These are phyloP conservation scores for Diaphora mendica DNA, from an alignment of 2,888 invertebrate species.

Conservation along the genomic window DNA sequence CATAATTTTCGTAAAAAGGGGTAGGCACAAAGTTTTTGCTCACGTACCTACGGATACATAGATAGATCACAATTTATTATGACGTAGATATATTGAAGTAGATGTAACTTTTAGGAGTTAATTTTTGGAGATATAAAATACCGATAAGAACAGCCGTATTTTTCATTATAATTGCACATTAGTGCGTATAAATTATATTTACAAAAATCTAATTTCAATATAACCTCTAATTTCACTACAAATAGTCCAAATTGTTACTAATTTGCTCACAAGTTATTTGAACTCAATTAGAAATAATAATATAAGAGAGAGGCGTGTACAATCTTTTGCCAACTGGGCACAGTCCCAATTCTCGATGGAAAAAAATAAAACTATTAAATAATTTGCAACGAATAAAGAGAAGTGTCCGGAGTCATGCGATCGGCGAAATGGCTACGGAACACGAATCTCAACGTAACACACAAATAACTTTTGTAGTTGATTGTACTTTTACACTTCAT, in stretches of 20 bases:
- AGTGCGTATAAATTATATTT: background rate
- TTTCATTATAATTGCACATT: background rate
- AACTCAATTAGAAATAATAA: constrained; percentile 4
- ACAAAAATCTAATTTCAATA: background rate
- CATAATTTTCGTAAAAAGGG: too few species aligned
- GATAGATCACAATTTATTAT: too few species aligned
- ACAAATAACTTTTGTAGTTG: constrained; percentile 38
- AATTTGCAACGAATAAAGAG: constrained; percentile 62
- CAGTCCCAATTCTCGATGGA: constrained; percentile 22
- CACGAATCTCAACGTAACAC: constrained; percentile 54
- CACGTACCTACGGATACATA: too few species aligned
- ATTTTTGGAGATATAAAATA: background rate
- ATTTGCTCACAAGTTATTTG: constrained; percentile 1
- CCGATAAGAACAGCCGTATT: background rate
- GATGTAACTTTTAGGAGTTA: too few species aligned
- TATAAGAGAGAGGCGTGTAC: constrained; percentile 21
- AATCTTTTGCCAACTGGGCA: constrained; percentile 33
- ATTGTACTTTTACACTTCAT: constrained; percentile 39
- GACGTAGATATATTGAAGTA: too few species aligned
- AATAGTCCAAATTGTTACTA: background rate
- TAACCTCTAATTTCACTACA: background rate
- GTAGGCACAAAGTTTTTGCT: too few species aligned
- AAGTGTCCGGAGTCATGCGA: constrained; percentile 51
- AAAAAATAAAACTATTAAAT: constrained; percentile 55
- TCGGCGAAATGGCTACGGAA: constrained; percentile 58